phyloP scores from a whole-genome alignment of 2,113 vertebrate species.

The Petaurus breviceps region DNA sequence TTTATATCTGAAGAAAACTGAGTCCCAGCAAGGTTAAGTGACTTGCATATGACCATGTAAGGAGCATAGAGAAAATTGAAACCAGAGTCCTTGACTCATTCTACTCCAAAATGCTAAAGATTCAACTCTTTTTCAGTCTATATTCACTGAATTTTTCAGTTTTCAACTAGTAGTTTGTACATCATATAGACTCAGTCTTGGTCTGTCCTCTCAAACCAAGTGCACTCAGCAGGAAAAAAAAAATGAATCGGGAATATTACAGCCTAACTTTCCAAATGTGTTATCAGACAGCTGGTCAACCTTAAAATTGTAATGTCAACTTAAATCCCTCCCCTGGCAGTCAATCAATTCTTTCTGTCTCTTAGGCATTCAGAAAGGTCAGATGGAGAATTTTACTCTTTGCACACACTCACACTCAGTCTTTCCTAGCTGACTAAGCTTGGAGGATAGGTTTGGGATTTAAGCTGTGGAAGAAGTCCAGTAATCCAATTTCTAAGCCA shows the following conservation, averaged over 20 bases:
- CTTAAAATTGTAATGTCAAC: constrained; percentile 73
- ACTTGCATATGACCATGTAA: not conserved
- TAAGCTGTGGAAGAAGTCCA: not conserved
- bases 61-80: not conserved
- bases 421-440: constrained; percentile 6
- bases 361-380: constrained; percentile 75
- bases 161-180: not conserved
- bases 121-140: constrained; percentile 3
- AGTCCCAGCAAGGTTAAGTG: not conserved
- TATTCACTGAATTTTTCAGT: not conserved
- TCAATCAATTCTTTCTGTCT: constrained; percentile 73
- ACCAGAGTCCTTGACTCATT: not conserved
- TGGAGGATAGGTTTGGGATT: constrained; percentile 24
- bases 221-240: constrained; percentile 4
- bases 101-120: not conserved
- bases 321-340: constrained; percentile 67
- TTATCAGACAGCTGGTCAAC: constrained; percentile 69
- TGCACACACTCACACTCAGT: constrained; percentile 45
- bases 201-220: not conserved
- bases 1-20: not conserved
- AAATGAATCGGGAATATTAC: constrained; percentile 50
- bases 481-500: not conserved
- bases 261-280: constrained; percentile 54
- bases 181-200: not conserved
- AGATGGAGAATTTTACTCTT: constrained; percentile 68